Base-by-base conservation (phyloP, 2,888 invertebrate genomes). In the Ectemnius cavifrons region DNA sequence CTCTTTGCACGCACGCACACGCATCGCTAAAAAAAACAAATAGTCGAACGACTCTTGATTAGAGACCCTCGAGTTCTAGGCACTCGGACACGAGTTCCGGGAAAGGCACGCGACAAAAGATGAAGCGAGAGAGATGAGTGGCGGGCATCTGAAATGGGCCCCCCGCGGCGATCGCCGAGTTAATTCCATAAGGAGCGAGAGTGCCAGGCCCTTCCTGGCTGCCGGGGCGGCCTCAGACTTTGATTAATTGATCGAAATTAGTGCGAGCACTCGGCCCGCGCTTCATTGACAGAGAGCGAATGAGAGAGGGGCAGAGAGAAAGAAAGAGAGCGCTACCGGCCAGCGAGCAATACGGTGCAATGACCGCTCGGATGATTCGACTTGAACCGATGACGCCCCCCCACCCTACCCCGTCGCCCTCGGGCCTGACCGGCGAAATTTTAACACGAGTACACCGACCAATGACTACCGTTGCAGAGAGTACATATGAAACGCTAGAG, bases 221-320 rank as follows among this genome's bases (percentile, higher is more conserved):
- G 37, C 37, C 67, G 76, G 77, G 69, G 63, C 72, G 65, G 76
- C 75, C 77, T 63, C 77, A 27, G 82, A 71, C 80, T 82, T 80
- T 86, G 84, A 86, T 89, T 90, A 89, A 89, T 90, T 89, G 88
- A 90, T 90, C 88, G 88, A 87, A 89, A 90, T 90, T 87, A 87
- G 87, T 86, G 84, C 84, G 86, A 84, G 83, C 86, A 79, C 82
- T 84, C 78, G 81, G 84, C 75, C 75, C 74, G 83, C 37, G 37
- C 82, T 83, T 87, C 85, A 87, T 87, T 87, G 87, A 86, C 86
- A 84, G 87, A 85, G 84, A 14, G 4, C 73, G 37, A 37, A 8
- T 6, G 37, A 37, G 37, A 37, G 37, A 6, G 37, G 11, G 37
- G 11, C 8, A 37, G 6, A 37, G 0, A 37, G 37, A 23, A 8